phyloP scores from a whole-genome alignment of 1,140 invertebrate species.

The Carposina sasakii region DNA sequence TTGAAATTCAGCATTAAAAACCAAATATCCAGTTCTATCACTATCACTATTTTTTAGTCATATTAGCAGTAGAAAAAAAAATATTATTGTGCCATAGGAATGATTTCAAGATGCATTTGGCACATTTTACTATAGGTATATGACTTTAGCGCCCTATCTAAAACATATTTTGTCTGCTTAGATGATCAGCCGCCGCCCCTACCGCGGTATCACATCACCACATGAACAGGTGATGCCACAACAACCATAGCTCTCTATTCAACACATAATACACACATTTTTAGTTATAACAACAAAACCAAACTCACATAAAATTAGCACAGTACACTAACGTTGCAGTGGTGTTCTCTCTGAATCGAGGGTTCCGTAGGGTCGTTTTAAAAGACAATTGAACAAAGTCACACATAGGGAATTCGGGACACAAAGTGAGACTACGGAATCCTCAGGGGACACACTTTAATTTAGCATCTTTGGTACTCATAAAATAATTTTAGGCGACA shows the following conservation, averaged over 20 bases:
- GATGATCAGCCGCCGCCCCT: conserved; percentile 50
- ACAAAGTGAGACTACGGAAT: conserved; percentile 46
- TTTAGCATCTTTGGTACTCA: conserved; percentile 32
- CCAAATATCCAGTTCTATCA: too few relatives aligned
- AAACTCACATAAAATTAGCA: conserved; percentile 71
- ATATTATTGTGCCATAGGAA: too few relatives aligned
- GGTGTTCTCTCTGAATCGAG: conserved; percentile 49
- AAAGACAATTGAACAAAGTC: too few relatives aligned
- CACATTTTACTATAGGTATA: too few relatives aligned
- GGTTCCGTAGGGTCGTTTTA: conserved; percentile 47
- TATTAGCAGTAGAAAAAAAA: too few relatives aligned
- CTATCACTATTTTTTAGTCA: too few relatives aligned
- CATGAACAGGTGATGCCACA: conserved; percentile 34
- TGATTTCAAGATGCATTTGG: too few relatives aligned
- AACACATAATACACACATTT: conserved; percentile 69
- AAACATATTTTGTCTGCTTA: too few relatives aligned
- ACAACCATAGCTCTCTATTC: conserved; percentile 64
- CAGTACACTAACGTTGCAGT: conserved; percentile 63
- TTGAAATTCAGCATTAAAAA: too few relatives aligned
- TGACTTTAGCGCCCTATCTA: too few relatives aligned
- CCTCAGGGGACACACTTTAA: conserved; percentile 37
- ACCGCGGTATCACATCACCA: conserved; percentile 41
- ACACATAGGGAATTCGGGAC: conserved; percentile 34
- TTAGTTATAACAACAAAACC: conserved; percentile 69
- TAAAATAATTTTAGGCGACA: too few relatives aligned